Conservation (phyloP, 2,797 vertebrate genomes). For the Vireo griseus region DNA sequence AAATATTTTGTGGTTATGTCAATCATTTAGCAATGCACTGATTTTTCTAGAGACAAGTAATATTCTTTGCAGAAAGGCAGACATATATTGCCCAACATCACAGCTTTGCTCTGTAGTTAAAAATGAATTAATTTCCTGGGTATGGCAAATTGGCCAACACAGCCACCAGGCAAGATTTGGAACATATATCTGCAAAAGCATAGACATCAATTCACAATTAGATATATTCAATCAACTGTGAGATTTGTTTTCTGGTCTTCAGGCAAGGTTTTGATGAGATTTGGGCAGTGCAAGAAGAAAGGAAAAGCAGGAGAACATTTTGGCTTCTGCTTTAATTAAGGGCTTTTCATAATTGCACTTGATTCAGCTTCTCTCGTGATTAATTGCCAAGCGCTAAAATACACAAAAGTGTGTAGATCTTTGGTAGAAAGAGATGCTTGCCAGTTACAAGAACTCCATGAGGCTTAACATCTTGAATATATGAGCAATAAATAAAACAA, state of each 20-base stretch:
- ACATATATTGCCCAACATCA: background rate
- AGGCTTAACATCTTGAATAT: background rate
- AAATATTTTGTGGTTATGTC: background rate
- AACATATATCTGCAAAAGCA: background rate
- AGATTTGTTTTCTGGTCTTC: slow-evolving; percentile 52
- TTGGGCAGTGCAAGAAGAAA: background rate
- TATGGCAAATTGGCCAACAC: background rate
- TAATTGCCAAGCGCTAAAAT: slow-evolving; percentile 1
- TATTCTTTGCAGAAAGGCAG: background rate
- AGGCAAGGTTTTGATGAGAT: slow-evolving; percentile 41
- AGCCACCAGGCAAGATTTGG: slow-evolving; percentile 12
- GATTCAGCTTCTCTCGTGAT: background rate
- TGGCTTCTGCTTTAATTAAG: slow-evolving; percentile 3
- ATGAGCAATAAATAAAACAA: background rate
- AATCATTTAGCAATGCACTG: background rate
- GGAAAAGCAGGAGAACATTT: background rate
- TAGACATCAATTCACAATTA: slow-evolving; percentile 29
- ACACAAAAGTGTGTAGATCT: background rate
- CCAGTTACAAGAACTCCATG: background rate
- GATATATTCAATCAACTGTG: slow-evolving; percentile 10
- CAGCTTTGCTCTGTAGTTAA: slow-evolving; percentile 18
- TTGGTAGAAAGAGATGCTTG: background rate
- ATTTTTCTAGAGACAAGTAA: background rate
- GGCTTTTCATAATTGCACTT: background rate
- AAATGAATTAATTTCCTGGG: slow-evolving; percentile 36